Percentiles rank a stretch among this genome's conserved stretches.
Evolutionary conservation across 2,113 vertebrate genomes (phyloP).

Genomic region (Sander lucioperca): DNA sequence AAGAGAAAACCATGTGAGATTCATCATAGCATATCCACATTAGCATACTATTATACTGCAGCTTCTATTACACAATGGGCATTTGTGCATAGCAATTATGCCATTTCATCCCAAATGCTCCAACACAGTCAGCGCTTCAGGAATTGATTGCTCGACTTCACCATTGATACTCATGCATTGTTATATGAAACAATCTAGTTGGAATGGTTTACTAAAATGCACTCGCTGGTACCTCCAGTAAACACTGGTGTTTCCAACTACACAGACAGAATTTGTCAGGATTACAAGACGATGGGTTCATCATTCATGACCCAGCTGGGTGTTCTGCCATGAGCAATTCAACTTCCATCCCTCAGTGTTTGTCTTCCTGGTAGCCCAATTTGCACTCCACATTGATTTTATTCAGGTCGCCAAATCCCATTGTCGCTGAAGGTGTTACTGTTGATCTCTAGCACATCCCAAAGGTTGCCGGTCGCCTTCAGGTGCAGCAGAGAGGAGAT

Average conservation of each 20-base stretch:
- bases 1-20: slow-evolving; percentile 36
- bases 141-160: slow-evolving; percentile 4
- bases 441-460: background rate
- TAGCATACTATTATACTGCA: slow-evolving; percentile 34
- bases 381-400: background rate
- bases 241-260: background rate
- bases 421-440: background rate
- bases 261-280: background rate
- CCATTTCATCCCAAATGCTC: slow-evolving; percentile 1
- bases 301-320: background rate
- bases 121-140: background rate
- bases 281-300: background rate
- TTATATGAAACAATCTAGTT: slow-evolving; percentile 6
- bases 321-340: background rate
- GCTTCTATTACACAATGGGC: slow-evolving; percentile 15
- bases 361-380: background rate
- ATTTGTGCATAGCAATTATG: slow-evolving; percentile 9
- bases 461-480: background rate
- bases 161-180: slow-evolving; percentile 9
- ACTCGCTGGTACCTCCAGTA: background rate
- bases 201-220: background rate
- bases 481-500: background rate
- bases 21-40: slow-evolving; percentile 38
- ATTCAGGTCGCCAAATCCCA: background rate
- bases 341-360: background rate